Evolutionary conservation across 2,113 vertebrate genomes (phyloP).

Genomic region (Xyrauchen texanus): DNA sequence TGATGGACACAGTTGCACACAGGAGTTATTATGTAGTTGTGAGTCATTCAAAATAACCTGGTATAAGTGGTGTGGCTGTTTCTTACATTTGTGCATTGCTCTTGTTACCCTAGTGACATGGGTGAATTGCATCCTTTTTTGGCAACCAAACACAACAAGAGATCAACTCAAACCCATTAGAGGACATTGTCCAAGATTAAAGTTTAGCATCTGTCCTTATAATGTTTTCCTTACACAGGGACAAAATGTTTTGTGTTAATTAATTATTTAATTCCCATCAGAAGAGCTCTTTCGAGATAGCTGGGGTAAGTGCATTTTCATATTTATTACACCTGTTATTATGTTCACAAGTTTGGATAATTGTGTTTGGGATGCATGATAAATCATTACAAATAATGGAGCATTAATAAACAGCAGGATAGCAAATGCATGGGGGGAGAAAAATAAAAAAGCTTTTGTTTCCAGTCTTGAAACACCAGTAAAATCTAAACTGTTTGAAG

Average conservation of each 20-base stretch:
- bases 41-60: not conserved
- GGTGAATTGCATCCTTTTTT: not conserved
- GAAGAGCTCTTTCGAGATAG: conserved; percentile 29
- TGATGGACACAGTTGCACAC: not conserved
- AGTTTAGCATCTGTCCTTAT: not conserved
- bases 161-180: not conserved
- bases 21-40: not conserved
- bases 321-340: conserved; percentile 35
- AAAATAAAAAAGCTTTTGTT: conserved; percentile 21
- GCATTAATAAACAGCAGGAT: not conserved
- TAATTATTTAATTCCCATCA: conserved; percentile 33
- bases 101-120: not conserved
- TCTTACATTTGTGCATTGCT: not conserved
- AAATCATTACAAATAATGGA: conserved; percentile 3
- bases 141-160: not conserved
- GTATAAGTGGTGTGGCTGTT: conserved; percentile 2
- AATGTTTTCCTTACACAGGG: conserved; percentile 6
- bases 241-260: conserved; percentile 24
- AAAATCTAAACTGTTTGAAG: not conserved
- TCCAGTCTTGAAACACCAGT: conserved; percentile 18
- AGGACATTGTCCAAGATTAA: not conserved
- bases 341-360: conserved; percentile 14
- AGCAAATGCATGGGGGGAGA: not conserved
- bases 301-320: conserved; percentile 21
- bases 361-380: not conserved